These are phyloP conservation scores for Trochalopteron elliotii DNA, from an alignment of 2,113 vertebrate genomes.

Conservation along the genomic window DNA sequence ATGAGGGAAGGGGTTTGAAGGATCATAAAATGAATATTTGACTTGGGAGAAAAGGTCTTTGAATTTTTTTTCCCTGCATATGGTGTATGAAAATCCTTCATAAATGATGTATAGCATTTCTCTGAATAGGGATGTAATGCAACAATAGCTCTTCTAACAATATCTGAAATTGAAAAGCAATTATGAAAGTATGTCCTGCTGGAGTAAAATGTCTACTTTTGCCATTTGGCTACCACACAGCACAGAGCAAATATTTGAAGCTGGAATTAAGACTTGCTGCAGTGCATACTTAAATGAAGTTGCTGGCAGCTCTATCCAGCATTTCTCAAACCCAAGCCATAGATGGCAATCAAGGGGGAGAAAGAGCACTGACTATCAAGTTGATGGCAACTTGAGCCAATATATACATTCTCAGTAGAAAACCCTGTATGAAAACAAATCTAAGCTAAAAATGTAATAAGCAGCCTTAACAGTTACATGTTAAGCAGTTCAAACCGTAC, in stretches of 20 bases:
- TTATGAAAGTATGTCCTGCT: slow-evolving; percentile 71
- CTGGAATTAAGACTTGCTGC: slow-evolving; percentile 71
- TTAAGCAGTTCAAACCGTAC: slow-evolving; percentile 78
- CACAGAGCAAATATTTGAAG: slow-evolving; percentile 79
- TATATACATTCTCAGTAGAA: slow-evolving; percentile 29
- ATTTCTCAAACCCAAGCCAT: slow-evolving; percentile 21
- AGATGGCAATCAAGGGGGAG: background rate
- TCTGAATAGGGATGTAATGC: slow-evolving; percentile 30
- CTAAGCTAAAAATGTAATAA: slow-evolving; percentile 61
- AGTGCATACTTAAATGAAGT: slow-evolving; percentile 67
- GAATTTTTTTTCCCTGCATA: slow-evolving; percentile 55
- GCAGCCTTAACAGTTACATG: slow-evolving; percentile 75
- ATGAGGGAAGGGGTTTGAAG: slow-evolving; percentile 14
- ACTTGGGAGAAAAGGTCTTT: slow-evolving; percentile 61
- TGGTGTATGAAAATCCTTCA: slow-evolving; percentile 59
- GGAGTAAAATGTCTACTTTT: slow-evolving; percentile 67
- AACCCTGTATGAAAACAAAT: slow-evolving; percentile 53
- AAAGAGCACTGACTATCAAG: background rate
- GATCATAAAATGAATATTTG: slow-evolving; percentile 60
- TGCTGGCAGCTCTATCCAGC: background rate
- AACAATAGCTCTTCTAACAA: slow-evolving; percentile 72
- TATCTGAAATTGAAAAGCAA: slow-evolving; percentile 78
- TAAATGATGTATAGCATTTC: slow-evolving; percentile 67
- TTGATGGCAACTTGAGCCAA: slow-evolving; percentile 29
- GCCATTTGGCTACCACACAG: slow-evolving; percentile 73